These are phyloP conservation scores for Sturmia bella DNA, from an alignment of 2,888 invertebrate genomes.

Conservation along the genomic window DNA sequence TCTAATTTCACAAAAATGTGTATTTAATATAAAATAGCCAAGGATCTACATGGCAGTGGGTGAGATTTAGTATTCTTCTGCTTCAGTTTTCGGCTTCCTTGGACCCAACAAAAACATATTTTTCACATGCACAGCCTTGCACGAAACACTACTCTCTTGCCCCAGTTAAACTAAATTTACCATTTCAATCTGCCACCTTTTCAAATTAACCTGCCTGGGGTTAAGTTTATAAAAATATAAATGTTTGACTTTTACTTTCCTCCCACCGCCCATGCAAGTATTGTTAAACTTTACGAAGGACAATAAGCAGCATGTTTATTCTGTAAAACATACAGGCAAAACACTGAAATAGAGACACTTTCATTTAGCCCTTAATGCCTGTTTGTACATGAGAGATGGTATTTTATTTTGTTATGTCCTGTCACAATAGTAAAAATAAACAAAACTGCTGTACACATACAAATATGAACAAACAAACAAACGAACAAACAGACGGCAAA, in stretches of 20 bases:
- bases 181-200: too few relatives aligned
- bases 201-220: too few relatives aligned
- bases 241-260: background rate
- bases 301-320: constrained; percentile 26
- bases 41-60: too few relatives aligned
- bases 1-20: too few relatives aligned
- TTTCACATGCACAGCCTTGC: too few relatives aligned
- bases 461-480: background rate
- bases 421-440: constrained; percentile 27
- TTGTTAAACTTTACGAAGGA: constrained; percentile 6
- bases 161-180: too few relatives aligned
- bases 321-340: constrained; percentile 8
- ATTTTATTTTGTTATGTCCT: constrained; percentile 16
- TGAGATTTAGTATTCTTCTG: too few relatives aligned
- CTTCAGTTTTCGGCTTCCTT: too few relatives aligned
- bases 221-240: too few relatives aligned
- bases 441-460: constrained; percentile 7
- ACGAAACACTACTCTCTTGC: too few relatives aligned
- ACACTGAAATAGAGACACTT: constrained; percentile 25
- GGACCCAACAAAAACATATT: too few relatives aligned
- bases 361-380: constrained; percentile 11
- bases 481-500: background rate
- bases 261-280: background rate
- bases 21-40: too few relatives aligned
- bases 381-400: background rate